Conservation (phyloP, 2,888 invertebrate genomes). For the Atrina japonica region DNA sequence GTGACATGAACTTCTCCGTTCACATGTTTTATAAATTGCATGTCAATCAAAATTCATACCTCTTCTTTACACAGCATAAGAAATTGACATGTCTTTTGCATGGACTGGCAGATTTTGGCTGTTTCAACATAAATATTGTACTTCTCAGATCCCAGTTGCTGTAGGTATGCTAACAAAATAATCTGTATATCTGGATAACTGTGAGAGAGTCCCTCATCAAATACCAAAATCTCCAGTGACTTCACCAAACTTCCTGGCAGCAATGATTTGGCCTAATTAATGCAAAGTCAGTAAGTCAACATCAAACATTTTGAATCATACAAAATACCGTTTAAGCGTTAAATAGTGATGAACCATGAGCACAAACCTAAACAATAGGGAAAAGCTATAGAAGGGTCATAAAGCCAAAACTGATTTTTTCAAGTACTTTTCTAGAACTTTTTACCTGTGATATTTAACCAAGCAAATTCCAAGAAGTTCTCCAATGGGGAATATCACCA, state of each 20-base stretch:
- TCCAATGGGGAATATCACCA: too few species aligned
- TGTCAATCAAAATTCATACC: constrained; percentile 41
- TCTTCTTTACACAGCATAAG: constrained; percentile 62
- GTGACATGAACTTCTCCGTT: too few species aligned
- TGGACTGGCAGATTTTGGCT: constrained; percentile 67
- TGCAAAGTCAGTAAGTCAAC: background rate
- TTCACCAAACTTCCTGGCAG: constrained; percentile 68
- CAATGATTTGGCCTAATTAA: constrained; percentile 51
- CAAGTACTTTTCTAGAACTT: too few species aligned
- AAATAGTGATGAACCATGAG: background rate
- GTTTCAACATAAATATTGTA: constrained; percentile 63
- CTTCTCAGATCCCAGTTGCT: constrained; percentile 62
- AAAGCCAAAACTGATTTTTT: too few species aligned
- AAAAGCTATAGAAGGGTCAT: too few species aligned
- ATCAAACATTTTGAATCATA: background rate
- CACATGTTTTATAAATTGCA: too few species aligned
- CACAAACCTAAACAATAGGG: too few species aligned
- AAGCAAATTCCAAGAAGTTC: too few species aligned
- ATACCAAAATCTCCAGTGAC: constrained; percentile 61
- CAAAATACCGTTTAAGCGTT: background rate
- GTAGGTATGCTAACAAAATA: constrained; percentile 62
- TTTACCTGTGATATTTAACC: too few species aligned
- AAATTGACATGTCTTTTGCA: constrained; percentile 74
- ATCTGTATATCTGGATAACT: constrained; percentile 67
- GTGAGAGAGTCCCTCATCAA: constrained; percentile 72